Percentiles rank a stretch among this genome's conserved stretches.
Evolutionary conservation across 2,797 vertebrate species (phyloP).

Genomic region (Syncerus caffer): DNA sequence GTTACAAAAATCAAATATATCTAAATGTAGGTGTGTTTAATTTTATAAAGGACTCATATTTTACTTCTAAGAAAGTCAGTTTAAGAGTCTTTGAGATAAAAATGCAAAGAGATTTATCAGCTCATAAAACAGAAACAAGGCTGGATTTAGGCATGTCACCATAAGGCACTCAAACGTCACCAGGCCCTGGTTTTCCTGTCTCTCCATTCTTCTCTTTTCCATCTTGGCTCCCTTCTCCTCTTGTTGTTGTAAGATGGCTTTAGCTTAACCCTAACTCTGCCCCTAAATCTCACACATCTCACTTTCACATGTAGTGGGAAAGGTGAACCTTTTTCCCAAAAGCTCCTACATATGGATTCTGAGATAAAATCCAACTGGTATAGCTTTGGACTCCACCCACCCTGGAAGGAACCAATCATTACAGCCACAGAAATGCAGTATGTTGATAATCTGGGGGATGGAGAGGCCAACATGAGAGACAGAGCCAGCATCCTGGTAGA

Average conservation of each 20-base stretch:
- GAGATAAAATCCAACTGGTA: not conserved
- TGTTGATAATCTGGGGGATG: not conserved
- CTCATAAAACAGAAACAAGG: not conserved
- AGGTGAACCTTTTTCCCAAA: not conserved
- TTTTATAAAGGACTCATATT: not conserved
- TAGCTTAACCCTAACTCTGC: not conserved
- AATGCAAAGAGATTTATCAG: conserved; percentile 54
- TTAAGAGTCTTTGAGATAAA: conserved; percentile 49
- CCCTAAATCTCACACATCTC: not conserved
- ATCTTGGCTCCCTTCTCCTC: not conserved
- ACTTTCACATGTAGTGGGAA: not conserved
- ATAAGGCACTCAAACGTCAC: not conserved
- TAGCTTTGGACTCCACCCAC: not conserved
- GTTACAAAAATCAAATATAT: not conserved
- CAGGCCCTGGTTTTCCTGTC: not conserved
- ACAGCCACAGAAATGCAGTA: not conserved
- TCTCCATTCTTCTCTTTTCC: not conserved
- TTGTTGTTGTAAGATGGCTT: not conserved
- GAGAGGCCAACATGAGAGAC: not conserved
- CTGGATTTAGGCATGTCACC: not conserved
- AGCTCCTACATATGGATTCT: not conserved
- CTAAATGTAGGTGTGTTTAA: not conserved
- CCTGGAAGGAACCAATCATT: not conserved
- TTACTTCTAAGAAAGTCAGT: not conserved
- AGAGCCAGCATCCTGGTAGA: not conserved